Evolutionary conservation across 2,888 invertebrate species (phyloP), one percentile per base, ranked within the genome.

Genomic region (Megamerina dolium): DNA sequence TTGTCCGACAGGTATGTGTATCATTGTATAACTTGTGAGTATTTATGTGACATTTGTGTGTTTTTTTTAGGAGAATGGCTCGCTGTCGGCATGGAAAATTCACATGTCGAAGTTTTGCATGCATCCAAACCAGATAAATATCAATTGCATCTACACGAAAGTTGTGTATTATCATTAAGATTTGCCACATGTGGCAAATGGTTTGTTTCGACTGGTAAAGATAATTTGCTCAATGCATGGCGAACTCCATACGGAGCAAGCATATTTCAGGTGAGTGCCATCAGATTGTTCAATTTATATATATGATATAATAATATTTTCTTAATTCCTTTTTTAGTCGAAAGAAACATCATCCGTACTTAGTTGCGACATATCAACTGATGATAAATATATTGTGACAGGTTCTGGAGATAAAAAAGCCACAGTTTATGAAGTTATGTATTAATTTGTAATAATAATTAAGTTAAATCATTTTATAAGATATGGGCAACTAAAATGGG

Each of bases 181-280:
- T 97, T 96, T 74, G 95, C 97, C 37, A 85, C 89, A 39, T 85
- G 87, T 67, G 96, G 96, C 60, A 96, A 96, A 74, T 99, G 96
- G 95, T 99, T 99, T 74, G 92, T 95, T 54, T 93, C 91, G 53
- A 96, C 95, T n/a, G 95, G 95, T 55, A 96, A 96, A 75, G 97
- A 99, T 73, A 96, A 96, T 74, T 77, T 94, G 66, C 79, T 97
- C 42, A 95, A 97, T 73, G 93, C 93, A 29, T 97, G 96, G 95
- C 80, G 95, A 64, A 94, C 96, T 62, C 97, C 97, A 1, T 95
- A 96, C 68, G 96, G 96, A 53, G 94, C 95, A 56, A 92, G 91
- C 64, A 92, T 97, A 78, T 95, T 97, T 80, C 94, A 95, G 86
- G 94, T 93, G 66, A 64, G 59, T 45, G n/a, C n/a, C n/a, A n/a